Percentiles rank a stretch among this genome's conserved stretches.
Evolutionary conservation across 2,113 vertebrate species (phyloP).

Genomic region (Fulmarus glacialis): DNA sequence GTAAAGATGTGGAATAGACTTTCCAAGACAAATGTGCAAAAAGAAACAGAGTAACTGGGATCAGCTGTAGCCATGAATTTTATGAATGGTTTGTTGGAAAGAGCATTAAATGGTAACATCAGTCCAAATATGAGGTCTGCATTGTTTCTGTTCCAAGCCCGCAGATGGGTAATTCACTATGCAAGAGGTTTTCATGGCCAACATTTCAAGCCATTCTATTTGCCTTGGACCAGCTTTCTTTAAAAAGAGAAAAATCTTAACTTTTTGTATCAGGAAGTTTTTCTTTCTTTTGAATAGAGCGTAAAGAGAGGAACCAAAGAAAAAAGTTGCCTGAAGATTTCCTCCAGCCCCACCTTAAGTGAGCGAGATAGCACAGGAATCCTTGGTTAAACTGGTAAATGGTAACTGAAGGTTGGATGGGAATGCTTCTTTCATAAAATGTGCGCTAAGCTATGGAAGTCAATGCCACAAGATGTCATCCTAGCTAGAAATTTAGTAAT

Average conservation of each 20-base stretch:
- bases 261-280: background rate
- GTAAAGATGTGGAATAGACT: constrained; percentile 5
- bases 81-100: constrained; percentile 70
- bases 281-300: background rate
- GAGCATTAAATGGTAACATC: constrained; percentile 43
- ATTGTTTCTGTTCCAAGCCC: constrained; percentile 54
- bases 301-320: background rate
- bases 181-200: constrained; percentile 48
- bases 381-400: background rate
- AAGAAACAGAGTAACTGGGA: constrained; percentile 14
- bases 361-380: background rate
- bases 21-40: constrained; percentile 44
- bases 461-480: background rate
- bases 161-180: constrained; percentile 58
- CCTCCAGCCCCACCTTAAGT: background rate
- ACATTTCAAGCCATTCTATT: constrained; percentile 36
- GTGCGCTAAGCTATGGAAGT: background rate
- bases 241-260: background rate
- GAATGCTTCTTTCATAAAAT: background rate
- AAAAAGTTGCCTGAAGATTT: background rate
- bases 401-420: background rate
- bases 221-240: constrained; percentile 34
- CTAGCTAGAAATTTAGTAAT: background rate
- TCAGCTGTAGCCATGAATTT: constrained; percentile 44
- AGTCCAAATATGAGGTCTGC: constrained; percentile 38